phyloP scores from a whole-genome alignment of 2,888 invertebrate genomes.

The Melanostoma scalare region DNA sequence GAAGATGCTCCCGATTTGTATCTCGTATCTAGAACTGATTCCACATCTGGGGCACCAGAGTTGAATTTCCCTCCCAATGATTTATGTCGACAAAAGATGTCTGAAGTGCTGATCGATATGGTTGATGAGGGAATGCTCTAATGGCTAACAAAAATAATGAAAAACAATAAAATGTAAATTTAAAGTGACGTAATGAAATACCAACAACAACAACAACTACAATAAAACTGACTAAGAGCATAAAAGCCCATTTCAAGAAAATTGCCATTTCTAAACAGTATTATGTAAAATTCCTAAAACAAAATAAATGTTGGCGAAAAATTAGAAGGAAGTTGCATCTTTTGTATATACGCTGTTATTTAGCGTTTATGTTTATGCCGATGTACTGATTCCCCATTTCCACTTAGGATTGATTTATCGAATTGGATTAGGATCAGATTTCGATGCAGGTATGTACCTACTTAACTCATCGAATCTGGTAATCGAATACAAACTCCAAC shows the following conservation, averaged over 20 bases:
- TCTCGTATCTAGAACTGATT: slow-evolving; percentile 78
- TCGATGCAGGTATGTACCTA: too few species aligned
- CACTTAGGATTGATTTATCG: too few species aligned
- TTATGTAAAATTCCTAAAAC: slow-evolving; percentile 4
- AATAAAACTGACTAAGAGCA: neutral
- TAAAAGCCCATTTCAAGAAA: neutral
- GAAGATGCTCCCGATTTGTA: slow-evolving; percentile 89
- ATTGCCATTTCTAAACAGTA: neutral
- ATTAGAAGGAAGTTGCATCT: too few species aligned
- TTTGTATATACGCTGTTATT: neutral
- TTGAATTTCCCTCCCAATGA: slow-evolving; percentile 84
- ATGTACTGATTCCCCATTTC: too few species aligned
- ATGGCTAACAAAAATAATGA: slow-evolving; percentile 31
- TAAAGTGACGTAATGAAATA: slow-evolving; percentile 24
- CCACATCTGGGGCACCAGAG: slow-evolving; percentile 79
- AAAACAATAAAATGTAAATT: neutral
- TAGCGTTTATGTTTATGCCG: too few species aligned
- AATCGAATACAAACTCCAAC: too few species aligned
- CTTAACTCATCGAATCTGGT: too few species aligned
- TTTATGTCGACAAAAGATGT: slow-evolving; percentile 86
- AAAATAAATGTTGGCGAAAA: neutral
- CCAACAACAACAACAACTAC: slow-evolving; percentile 4
- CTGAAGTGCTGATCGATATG: slow-evolving; percentile 87
- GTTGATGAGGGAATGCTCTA: slow-evolving; percentile 85
- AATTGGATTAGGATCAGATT: too few species aligned